Evolutionary conservation across 1,140 invertebrate species (phyloP).

Genomic region (Drosophila repletoides): DNA sequence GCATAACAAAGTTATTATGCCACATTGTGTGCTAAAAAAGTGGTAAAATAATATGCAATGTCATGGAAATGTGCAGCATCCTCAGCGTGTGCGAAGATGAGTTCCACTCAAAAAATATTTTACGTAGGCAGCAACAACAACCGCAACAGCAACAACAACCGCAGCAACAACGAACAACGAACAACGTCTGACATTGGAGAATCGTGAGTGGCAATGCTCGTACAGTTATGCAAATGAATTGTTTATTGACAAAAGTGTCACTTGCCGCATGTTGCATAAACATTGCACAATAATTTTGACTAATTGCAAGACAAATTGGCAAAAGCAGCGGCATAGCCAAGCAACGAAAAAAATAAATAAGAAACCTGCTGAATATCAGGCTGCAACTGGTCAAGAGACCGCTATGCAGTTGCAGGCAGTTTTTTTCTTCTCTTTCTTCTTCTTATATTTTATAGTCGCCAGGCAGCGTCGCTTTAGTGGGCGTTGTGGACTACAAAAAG

Average conservation of each 20-base stretch:
- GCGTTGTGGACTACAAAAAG: constrained; percentile 58
- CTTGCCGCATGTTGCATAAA: constrained; percentile 68
- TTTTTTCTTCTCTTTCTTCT: constrained; percentile 23
- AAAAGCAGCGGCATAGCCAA: neutral
- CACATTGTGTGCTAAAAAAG: constrained; percentile 41
- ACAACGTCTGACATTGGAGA: constrained; percentile 33
- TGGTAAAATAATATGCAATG: constrained; percentile 65
- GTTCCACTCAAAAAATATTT: constrained; percentile 61
- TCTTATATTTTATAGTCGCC: constrained; percentile 1
- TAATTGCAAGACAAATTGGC: constrained; percentile 74
- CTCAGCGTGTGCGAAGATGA: constrained; percentile 64
- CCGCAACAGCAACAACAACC: constrained; percentile 1
- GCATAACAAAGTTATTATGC: constrained; percentile 56
- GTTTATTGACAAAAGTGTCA: constrained; percentile 75
- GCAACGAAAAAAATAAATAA: constrained; percentile 12
- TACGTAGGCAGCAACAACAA: constrained; percentile 18
- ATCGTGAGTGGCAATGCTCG: constrained; percentile 54
- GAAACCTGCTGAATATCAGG: constrained; percentile 15
- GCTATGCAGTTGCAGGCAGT: constrained; percentile 56
- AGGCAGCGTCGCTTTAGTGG: constrained; percentile 41
- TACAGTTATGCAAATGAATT: constrained; percentile 75
- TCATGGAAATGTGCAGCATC: constrained; percentile 57
- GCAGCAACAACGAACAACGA: constrained; percentile 10
- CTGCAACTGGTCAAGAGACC: constrained; percentile 38
- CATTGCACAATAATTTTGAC: constrained; percentile 79